Evolutionary conservation across 2,113 vertebrate species (phyloP).

Genomic region (Progne subis): DNA sequence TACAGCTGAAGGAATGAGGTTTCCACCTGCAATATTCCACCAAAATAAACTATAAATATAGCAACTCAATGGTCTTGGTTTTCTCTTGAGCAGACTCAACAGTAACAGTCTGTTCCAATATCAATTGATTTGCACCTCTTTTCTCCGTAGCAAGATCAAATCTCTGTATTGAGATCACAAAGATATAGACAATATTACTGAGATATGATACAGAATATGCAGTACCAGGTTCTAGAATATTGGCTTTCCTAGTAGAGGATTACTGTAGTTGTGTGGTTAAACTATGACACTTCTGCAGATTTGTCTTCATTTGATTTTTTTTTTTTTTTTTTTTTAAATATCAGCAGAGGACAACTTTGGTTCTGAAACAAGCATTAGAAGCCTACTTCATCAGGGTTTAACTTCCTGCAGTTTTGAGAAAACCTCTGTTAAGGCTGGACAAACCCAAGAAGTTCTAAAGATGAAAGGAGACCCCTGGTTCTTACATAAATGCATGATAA

Average conservation of each 20-base stretch:
- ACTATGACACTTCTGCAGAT: neutral
- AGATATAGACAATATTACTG: neutral
- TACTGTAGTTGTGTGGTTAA: neutral
- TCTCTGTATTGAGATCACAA: neutral
- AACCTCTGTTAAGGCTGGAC: neutral
- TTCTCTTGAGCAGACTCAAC: neutral
- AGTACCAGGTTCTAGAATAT: neutral
- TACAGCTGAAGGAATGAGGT: neutral
- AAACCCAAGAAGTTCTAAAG: neutral
- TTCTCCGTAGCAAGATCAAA: neutral
- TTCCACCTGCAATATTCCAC: neutral
- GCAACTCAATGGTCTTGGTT: neutral
- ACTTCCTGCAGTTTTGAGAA: neutral
- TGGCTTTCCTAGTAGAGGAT: neutral
- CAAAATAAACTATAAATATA: neutral
- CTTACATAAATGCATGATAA: neutral
- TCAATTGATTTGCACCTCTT: neutral
- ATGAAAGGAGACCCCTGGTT: neutral
- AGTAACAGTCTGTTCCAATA: neutral
- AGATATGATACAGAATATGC: neutral
- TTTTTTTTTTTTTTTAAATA: neutral
- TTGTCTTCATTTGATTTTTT: neutral
- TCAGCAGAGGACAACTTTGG: neutral
- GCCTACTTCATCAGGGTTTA: neutral
- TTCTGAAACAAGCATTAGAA: neutral